Evolutionary conservation across 2,113 vertebrate genomes (phyloP), one percentile per base, ranked within the genome.

Genomic region (Guaruba guarouba): DNA sequence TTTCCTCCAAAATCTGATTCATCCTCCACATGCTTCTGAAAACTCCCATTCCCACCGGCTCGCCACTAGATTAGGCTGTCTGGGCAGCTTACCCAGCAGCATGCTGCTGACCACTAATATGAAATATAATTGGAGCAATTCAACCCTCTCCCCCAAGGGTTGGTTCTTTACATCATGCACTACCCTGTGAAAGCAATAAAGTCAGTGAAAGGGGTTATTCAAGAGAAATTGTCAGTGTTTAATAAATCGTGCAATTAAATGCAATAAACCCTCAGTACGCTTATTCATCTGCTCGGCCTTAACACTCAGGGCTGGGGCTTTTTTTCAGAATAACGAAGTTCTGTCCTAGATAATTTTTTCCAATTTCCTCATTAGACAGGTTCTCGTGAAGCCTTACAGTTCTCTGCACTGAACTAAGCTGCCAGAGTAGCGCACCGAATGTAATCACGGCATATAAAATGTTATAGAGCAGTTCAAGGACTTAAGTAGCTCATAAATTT

Each of bases 181-280:
- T 97, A 61, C 68, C 87, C 91, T 91, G 92, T 89, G 68, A 97
- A 97, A 94, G 96, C 95, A 95, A 93, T 97, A 94, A 96, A 88
- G 85, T 91, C 93, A 91, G 88, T 97, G 88, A 93, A 96, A 97
- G 94, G 86, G 81, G 85, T 95, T 96, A 94, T 96, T 97, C 97
- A 96, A 95, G 94, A 96, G 96, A 95, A 97, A 96, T 93, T 97
- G 92, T 89, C 66, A 63, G 95, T 94, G 74, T 95, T 97, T 96
- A 95, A 94, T 96, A 96, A 97, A 95, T 96, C 88, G 90, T 93
- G 86, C 92, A 92, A 95, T 97, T 96, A 97, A 95, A 84, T 91
- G 96, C 94, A 93, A 93, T 97, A 92, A 97, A 81, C 66, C 81
- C 90, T 88, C 71, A 97, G 87, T 96, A 87, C 89, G 95, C 95